Evolutionary conservation across 1,140 invertebrate genomes (phyloP), one percentile per base, ranked within the genome.

Genomic region (Drosophila baimaii): DNA sequence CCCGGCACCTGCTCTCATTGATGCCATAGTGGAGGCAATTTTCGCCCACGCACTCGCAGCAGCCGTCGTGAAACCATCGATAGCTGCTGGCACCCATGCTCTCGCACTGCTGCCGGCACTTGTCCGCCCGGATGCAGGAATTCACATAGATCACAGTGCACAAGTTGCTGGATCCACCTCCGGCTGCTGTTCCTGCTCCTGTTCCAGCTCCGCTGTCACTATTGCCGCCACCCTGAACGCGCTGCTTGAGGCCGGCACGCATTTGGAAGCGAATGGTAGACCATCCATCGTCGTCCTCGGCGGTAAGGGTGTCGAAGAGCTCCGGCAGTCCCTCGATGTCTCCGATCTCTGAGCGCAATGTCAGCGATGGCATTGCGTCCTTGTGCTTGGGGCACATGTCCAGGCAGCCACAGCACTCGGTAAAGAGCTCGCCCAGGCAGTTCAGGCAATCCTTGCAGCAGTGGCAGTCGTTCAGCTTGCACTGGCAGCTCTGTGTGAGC

Each of bases 1-100:
- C 75, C n/a, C 57, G 64, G 52, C 91, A 92, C 25, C 80, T 77
- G 19, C 90, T 97, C 89, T 98, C 96, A 82, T 97, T 97, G 78
- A 98, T 96, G 5, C 98, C 98, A 92, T 98, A 98, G 91, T 98
- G 97, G 17, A 97, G 94, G 89, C 98, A 99, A 35, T 95, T 95
- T 62, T 96, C 94, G 9, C 98, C 97, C 51, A 99, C 94, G 92
- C 98, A 99, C 92, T 99, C 96, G 92, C 98, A 99, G 90, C 98
- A 99, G 5, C 97, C 98, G 91, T 98, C 96, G 91, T 98, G 97
- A 92, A 99, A 99, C 97, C 97, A 98, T 78, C 98, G 85, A 69
- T 91, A 92, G 51, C 90, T 91, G 49, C 75, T 91, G n/a, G 91
- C 85, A 0, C 91, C 91, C 91, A 92, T 92, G 51, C 85, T 91